These are phyloP conservation scores for Hesperia comma DNA, from an alignment of 2,888 invertebrate genomes.

Conservation along the genomic window DNA sequence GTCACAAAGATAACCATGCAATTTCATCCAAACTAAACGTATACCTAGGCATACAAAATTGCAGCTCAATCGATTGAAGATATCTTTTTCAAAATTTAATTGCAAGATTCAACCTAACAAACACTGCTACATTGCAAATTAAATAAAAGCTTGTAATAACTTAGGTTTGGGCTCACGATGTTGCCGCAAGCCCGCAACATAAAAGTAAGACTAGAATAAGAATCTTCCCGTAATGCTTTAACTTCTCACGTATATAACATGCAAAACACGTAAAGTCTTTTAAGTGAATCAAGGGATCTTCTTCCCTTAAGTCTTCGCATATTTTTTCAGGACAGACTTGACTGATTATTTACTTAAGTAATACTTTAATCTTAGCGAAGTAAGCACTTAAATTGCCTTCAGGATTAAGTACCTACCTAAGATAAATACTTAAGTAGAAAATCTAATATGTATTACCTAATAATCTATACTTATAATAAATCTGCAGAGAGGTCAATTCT, in stretches of 20 bases:
- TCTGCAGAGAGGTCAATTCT: too few species aligned
- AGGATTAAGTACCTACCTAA: background rate
- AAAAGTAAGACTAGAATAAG: constrained; percentile 29
- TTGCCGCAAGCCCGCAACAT: constrained; percentile 9
- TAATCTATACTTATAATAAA: too few species aligned
- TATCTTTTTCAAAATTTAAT: too few species aligned
- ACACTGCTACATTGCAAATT: too few species aligned
- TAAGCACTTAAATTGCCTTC: background rate
- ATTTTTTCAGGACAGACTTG: constrained; percentile 2
- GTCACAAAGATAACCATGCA: too few species aligned
- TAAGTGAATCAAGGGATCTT: constrained; percentile 46
- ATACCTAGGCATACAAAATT: too few species aligned
- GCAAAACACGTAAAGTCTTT: constrained; percentile 47
- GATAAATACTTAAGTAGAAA: too few species aligned
- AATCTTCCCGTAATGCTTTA: constrained; percentile 23
- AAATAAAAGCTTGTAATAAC: too few species aligned
- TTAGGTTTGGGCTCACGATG: constrained; percentile 2
- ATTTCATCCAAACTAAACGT: too few species aligned
- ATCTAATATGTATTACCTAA: too few species aligned
- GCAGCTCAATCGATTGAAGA: too few species aligned
- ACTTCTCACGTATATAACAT: constrained; percentile 40
- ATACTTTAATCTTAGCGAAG: background rate
- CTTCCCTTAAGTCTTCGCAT: constrained; percentile 38
- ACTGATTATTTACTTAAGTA: constrained; percentile 26
- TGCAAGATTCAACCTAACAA: too few species aligned